Percentiles rank a stretch among this genome's conserved stretches.
Evolutionary conservation across 2,888 invertebrate genomes (phyloP).

Genomic region (Xanthia icteritia): DNA sequence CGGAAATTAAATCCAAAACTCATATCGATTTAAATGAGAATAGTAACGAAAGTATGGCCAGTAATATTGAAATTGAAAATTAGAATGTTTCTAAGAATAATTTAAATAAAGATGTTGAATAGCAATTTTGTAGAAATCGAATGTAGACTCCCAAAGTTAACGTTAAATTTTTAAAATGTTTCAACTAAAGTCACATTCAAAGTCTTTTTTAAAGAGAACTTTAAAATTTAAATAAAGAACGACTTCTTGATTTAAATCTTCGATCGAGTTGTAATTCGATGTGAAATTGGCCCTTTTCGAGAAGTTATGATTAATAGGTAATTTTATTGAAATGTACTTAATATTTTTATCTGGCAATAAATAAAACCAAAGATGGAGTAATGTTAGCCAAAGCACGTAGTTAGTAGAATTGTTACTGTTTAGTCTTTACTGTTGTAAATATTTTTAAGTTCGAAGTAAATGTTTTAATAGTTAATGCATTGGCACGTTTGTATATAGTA

Average conservation of each 20-base stretch:
- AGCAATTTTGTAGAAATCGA: conserved; percentile 48
- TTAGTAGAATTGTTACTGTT: conserved; percentile 81
- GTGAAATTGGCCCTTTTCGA: not conserved
- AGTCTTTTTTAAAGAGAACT: not conserved
- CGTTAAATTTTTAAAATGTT: conserved; percentile 49
- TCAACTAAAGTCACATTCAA: conserved; percentile 9
- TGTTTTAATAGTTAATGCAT: conserved; percentile 78
- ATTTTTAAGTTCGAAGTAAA: conserved; percentile 78
- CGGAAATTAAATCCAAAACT: conserved; percentile 75
- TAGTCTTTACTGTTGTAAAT: conserved; percentile 82
- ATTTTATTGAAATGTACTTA: conserved; percentile 38
- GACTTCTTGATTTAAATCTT: not conserved
- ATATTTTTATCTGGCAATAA: conserved; percentile 61
- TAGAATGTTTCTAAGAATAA: conserved; percentile 63
- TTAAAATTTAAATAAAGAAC: conserved; percentile 36
- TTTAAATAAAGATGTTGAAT: conserved; percentile 41
- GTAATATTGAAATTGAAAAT: conserved; percentile 89
- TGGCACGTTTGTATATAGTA: conserved; percentile 88
- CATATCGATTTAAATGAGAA: conserved; percentile 84
- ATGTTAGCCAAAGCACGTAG: conserved; percentile 73
- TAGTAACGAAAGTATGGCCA: conserved; percentile 88
- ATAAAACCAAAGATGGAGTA: conserved; percentile 75
- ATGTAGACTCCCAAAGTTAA: conserved; percentile 50
- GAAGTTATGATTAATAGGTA: conserved; percentile 9
- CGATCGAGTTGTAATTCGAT: not conserved